Evolutionary conservation across 2,113 vertebrate genomes (phyloP), one percentile per base, ranked within the genome.

Genomic region (Chamaetylas fuelleborni): DNA sequence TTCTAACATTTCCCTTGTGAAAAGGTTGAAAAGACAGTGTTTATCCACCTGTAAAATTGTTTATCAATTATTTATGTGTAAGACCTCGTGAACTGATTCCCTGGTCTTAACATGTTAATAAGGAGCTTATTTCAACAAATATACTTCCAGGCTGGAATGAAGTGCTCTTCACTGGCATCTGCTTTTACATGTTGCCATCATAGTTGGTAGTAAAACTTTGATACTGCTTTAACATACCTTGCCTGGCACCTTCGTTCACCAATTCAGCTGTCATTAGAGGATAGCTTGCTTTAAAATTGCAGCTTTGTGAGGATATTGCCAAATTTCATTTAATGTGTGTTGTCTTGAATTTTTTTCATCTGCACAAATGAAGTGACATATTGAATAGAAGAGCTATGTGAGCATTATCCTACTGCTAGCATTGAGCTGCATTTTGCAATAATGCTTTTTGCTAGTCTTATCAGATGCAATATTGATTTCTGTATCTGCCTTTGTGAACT

Each of bases 61-160:
- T 93, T 93, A 85, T 90, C 78, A 88, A 92, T 89, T 88, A 74
- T 90, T 95, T 95, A 82, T 4, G 0, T 91, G 77, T 51, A 84
- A 92, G 40, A 81, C 42, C 69, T 51, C 54, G 38, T 65, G 86
- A 69, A 33, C 65, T n/a, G 34, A 86, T 42, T 51, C 61, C 24
- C 24, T 20, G 42, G 62, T 86, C 58, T 95, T 97, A 89, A 93
- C 86, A 94, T 92, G 57, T 92, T 94, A 93, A 90, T 90, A 92
- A 85, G 58, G 64, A 65, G 88, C 51, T 89, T 86, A 92, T 92
- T 96, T 97, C 71, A 81, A 73, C 83, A 81, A 69, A 90, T 15
- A 58, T 31, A 73, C 58, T 77, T 78, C 50, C n/a, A 23, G 65
- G 38, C 18, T 84, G 76, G 56, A 83, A 81, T 38, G 14, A 76